Conservation (phyloP, 2,113 vertebrate species). For the Solea solea region DNA sequence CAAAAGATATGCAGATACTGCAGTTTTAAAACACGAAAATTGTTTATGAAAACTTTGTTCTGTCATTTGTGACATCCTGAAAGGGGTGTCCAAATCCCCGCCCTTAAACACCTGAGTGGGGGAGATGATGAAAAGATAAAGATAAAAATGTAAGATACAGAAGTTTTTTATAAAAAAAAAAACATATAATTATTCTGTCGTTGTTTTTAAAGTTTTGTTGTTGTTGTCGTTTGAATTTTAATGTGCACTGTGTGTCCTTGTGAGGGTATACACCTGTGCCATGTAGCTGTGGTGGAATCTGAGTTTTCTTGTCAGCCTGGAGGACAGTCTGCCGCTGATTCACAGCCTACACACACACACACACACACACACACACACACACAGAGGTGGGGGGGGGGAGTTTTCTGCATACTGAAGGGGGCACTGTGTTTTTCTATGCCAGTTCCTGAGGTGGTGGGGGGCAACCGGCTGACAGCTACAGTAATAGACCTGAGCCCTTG, state of each 20-base stretch:
- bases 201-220: too few relatives aligned
- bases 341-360: constrained; percentile 26
- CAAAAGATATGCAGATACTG: too few relatives aligned
- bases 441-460: constrained; percentile 92
- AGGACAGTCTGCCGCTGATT: constrained; percentile 43
- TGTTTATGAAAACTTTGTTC: too few relatives aligned
- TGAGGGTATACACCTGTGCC: constrained; percentile 36
- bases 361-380: constrained; percentile 19
- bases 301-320: constrained; percentile 39
- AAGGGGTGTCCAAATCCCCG: too few relatives aligned
- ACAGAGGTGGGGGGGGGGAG: constrained; percentile 9
- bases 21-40: too few relatives aligned
- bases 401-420: constrained; percentile 43
- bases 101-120: too few relatives aligned
- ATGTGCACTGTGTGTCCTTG: constrained; percentile 38
- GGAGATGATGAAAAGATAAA: too few relatives aligned
- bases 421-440: constrained; percentile 60
- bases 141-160: too few relatives aligned
- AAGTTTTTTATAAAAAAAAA: too few relatives aligned
- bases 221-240: too few relatives aligned
- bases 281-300: constrained; percentile 41
- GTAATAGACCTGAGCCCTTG: constrained; percentile 95
- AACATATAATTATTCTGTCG: too few relatives aligned
- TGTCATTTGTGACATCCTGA: too few relatives aligned
- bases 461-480: constrained; percentile 90